Conservation (phyloP, 2,113 vertebrate species). For the Stigmatopora argus region DNA sequence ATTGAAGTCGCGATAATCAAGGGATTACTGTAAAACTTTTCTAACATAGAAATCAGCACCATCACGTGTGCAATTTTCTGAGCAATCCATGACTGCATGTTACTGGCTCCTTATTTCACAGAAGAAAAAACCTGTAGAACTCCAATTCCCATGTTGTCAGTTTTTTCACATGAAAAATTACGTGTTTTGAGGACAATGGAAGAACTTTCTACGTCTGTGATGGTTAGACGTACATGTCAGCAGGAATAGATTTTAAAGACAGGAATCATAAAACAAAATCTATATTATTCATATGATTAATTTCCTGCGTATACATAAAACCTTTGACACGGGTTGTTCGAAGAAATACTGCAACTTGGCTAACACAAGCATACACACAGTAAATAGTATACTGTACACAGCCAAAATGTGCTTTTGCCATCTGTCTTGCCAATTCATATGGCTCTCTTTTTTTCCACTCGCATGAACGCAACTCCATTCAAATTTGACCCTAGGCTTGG, state of each 20-base stretch:
- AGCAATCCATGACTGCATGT: no score
- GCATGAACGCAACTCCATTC: constrained; percentile 43
- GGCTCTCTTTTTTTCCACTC: constrained; percentile 15
- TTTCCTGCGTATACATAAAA: constrained; percentile 1
- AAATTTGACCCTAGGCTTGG: constrained; percentile 61
- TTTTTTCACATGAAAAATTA: no score
- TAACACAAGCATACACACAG: constrained; percentile 36
- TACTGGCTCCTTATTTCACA: no score
- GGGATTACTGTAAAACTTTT: no score
- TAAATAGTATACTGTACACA: constrained; percentile 25
- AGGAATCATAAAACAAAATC: background rate
- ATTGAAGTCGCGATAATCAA: no score
- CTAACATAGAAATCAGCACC: no score
- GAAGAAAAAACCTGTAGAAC: no score
- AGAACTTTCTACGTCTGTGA: background rate
- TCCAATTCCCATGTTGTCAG: no score
- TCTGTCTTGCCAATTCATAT: constrained; percentile 83
- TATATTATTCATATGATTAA: background rate
- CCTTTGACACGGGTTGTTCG: constrained; percentile 44
- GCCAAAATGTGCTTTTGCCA: constrained; percentile 63
- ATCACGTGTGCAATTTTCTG: no score
- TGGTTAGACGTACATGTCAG: background rate
- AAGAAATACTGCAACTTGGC: constrained; percentile 54
- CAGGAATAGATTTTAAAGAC: background rate
- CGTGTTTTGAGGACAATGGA: background rate